Evolutionary conservation across 2,888 invertebrate genomes (phyloP), one percentile per base, ranked within the genome.

Genomic region (Agrochola circellaris): DNA sequence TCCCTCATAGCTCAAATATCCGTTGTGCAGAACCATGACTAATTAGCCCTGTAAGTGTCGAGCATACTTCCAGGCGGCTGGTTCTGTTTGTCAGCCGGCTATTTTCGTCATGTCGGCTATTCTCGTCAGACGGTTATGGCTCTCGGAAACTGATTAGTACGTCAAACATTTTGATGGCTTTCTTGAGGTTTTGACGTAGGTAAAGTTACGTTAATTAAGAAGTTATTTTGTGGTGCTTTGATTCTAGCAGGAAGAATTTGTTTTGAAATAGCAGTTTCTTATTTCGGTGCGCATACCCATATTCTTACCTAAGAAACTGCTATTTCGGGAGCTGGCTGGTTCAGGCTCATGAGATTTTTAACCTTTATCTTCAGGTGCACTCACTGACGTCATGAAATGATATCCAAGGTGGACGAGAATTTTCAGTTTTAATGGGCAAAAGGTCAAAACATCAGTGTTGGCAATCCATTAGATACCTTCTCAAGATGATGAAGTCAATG

Each of bases 101-200:
- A 90, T 90, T 90, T 88, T 68, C 61, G 88, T 79, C 73, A 42
- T 79, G 78, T 42, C 69, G 64, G 51, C 60, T 83, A 83, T 77
- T 62, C 26, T 61, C 54, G 80, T 13, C 82, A 54, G 72, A 75
- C 67, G 66, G 82, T 85, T 86, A 89, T 88, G 80, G 77, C 60
- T 79, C 58, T 82, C 81, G 81, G 81, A 77, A 83, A 79, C 83
- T 73, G 82, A 89, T 87, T 78, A 78, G 82, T 85, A 85, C 88
- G 88, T 88, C 87, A 88, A 87, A 86, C 86, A 81, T 86, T 69
- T 85, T 82, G 82, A 83, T 80, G 77, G 69, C 66, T 83, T 84
- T 81, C 80, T 77, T 78, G 78, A 76, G 77, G 71, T 85, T 73
- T 51, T 79, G 79, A 79, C 79, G 83, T 66, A 48, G 30, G 34